Base-by-base conservation (phyloP, 2,888 invertebrate species). In the Resseliella maxima region DNA sequence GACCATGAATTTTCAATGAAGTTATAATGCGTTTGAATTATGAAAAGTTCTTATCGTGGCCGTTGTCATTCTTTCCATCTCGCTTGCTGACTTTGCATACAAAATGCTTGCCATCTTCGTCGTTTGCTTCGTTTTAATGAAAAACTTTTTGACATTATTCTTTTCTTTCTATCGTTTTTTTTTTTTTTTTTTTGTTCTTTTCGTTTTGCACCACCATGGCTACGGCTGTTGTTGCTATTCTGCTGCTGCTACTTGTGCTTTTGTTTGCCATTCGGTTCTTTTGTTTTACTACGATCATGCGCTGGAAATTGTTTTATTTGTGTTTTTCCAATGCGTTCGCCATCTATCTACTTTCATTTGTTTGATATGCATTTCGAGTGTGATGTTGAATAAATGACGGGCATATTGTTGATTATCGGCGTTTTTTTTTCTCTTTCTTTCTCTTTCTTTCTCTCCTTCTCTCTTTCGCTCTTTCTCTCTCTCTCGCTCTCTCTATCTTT, bases 11-110 rank as follows among this genome's bases (percentile, higher is more conserved):
- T 86, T 86, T 86, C 64, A 64, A 86, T 86, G 86, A 86, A 86
- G 86, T 86, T 86, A 64, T 86, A 86, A 86, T 86, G 86, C 64
- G 59, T 64, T 86, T 86, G 86, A 86, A 86, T 86, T 86, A 86
- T 86, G 86, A 86, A 86, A 86, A 86, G 86, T 86, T 86, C 64
- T 86, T 86, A 86, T 86, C 86, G 83, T 41, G 24, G 41, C 83
- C 41, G 72, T 10, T 72, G 72, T 72, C 72, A 72, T 72, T 72
- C 72, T 72, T 27, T 31, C 21, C 72, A 72, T 72, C 72, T 72
- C 15, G 72, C 72, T 72, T 35, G 35, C 72, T 72, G 72, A 72
- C 72, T 72, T 31, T 35, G 72, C 72, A 72, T 72, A 72, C 31
- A 31, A 72, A 72, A 31, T 72, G 31, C 72, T 72, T 72, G 72